Percentiles rank a stretch among this genome's conserved stretches.
These are phyloP conservation scores for Cordilura impudica DNA, from an alignment of 2,888 invertebrate species.

Conservation along the genomic window DNA sequence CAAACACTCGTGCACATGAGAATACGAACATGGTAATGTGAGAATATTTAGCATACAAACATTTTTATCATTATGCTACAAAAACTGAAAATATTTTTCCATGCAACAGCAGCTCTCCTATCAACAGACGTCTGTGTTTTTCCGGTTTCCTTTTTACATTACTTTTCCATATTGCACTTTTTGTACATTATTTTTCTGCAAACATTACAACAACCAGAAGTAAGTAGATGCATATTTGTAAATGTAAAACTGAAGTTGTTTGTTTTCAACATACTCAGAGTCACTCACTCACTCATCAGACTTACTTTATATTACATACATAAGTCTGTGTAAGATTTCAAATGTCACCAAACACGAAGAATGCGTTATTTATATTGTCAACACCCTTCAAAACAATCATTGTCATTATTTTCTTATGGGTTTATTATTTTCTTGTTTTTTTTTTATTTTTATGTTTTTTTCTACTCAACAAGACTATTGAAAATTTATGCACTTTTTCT, in stretches of 20 bases:
- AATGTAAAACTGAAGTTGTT: background rate
- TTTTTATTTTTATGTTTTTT: too few relatives aligned
- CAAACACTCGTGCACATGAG: background rate
- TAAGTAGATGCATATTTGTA: background rate
- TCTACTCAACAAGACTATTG: background rate
- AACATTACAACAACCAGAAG: background rate
- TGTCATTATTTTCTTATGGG: background rate
- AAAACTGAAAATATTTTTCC: background rate
- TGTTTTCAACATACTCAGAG: constrained; percentile 19
- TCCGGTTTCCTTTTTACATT: background rate
- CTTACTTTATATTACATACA: background rate
- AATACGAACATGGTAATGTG: constrained; percentile 11
- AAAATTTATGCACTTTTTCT: background rate
- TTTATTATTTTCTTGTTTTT: background rate
- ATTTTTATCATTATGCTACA: background rate
- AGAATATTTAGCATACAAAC: constrained; percentile 27
- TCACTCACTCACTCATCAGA: background rate
- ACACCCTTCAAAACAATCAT: constrained; percentile 39
- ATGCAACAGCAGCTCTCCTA: background rate
- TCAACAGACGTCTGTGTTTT: background rate
- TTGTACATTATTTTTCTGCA: background rate
- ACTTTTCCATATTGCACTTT: background rate
- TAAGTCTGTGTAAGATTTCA: constrained; percentile 6
- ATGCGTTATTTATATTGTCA: constrained; percentile 35
- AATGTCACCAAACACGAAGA: constrained; percentile 17